A percentile compares a stretch with the other conserved stretches of the same genome.
These are phyloP conservation scores for Papilio polytes DNA, from an alignment of 1,140 invertebrate species.

Conservation along the genomic window DNA sequence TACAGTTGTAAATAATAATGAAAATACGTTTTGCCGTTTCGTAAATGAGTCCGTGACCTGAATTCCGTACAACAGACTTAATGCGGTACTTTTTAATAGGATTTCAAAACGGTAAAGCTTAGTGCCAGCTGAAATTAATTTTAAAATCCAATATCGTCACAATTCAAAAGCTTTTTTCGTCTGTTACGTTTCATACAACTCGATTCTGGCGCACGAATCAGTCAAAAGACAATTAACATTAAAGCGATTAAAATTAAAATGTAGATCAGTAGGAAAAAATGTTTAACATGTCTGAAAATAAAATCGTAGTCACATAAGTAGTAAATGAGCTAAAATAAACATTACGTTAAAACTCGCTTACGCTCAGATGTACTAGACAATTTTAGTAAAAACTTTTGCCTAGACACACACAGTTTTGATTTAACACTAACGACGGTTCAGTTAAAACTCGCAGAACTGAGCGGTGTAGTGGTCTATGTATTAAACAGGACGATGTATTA, in stretches of 20 bases:
- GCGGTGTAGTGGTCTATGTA: too few relatives aligned
- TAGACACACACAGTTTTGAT: too few relatives aligned
- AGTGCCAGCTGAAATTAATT: conserved; percentile 7
- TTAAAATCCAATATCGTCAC: conserved; percentile 21
- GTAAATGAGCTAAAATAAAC: too few relatives aligned
- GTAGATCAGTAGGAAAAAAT: too few relatives aligned
- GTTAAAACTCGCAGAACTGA: too few relatives aligned
- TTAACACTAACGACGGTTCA: too few relatives aligned
- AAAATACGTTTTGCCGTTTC: conserved; percentile 16
- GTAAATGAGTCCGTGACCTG: conserved; percentile 20
- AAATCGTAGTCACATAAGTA: too few relatives aligned
- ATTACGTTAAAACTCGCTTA: too few relatives aligned
- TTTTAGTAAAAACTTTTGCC: too few relatives aligned
- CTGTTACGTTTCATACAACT: neutral
- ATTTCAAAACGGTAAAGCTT: conserved; percentile 8
- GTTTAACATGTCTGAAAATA: too few relatives aligned
- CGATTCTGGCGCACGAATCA: neutral
- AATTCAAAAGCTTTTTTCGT: neutral
- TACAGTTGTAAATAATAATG: conserved; percentile 12
- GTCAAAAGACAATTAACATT: neutral
- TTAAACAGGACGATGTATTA: too few relatives aligned
- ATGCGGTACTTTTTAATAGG: conserved; percentile 7
- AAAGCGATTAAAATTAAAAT: neutral
- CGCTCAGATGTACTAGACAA: too few relatives aligned
- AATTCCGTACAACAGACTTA: conserved; percentile 7